A percentile compares a stretch with the other conserved stretches of the same genome.
These are phyloP conservation scores for Copsychus sechellarum DNA, from an alignment of 2,113 vertebrate species.

Conservation along the genomic window DNA sequence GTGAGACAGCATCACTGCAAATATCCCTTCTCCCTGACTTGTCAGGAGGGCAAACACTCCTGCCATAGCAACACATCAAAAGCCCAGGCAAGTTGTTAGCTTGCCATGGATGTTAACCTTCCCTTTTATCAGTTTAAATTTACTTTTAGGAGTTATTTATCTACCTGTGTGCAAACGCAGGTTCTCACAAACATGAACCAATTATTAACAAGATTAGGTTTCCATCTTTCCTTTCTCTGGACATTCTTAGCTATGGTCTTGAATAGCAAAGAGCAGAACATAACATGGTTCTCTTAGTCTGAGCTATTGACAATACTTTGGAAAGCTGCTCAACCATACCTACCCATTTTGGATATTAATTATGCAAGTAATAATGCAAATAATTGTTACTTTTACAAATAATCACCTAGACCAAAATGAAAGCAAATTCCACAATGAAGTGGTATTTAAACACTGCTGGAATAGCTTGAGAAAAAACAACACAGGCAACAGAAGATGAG, in stretches of 20 bases:
- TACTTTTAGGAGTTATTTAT: background rate
- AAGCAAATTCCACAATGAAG: background rate
- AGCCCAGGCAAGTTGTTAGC: background rate
- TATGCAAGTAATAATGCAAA: background rate
- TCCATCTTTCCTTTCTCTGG: background rate
- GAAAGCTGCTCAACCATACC: background rate
- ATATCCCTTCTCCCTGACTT: background rate
- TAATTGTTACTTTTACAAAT: background rate
- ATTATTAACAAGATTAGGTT: background rate
- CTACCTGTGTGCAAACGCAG: background rate
- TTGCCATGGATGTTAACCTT: background rate
- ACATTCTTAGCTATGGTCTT: background rate
- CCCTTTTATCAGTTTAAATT: background rate
- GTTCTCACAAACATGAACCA: background rate
- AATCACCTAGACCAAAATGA: background rate
- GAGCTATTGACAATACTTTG: background rate
- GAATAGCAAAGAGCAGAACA: background rate
- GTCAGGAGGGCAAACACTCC: background rate
- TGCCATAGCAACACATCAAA: background rate
- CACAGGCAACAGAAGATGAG: background rate
- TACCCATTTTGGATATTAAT: background rate
- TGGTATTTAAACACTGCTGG: background rate
- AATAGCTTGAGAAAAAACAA: background rate
- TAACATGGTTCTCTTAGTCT: accelerated
- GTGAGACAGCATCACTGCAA: background rate